Conservation (phyloP, 2,888 invertebrate genomes). For the Tinea semifulvella region DNA sequence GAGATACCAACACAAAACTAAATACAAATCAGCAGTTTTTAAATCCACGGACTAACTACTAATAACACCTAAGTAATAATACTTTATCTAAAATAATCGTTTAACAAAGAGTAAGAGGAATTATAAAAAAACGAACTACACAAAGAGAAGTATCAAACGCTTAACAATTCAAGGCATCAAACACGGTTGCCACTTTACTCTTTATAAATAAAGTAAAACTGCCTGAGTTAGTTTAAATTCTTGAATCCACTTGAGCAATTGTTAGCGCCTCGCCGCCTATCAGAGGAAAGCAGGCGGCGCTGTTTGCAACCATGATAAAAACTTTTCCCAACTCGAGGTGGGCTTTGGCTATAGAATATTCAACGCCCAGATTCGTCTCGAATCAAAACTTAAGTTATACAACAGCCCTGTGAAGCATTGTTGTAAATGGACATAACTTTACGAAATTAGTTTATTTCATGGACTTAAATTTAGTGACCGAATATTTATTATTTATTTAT, state of each 20-base stretch:
- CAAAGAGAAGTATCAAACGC: not conserved
- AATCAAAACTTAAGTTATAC: not conserved
- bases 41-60: too few relatives aligned
- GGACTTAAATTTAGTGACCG: too few relatives aligned
- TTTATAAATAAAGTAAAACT: constrained; percentile 13
- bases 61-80: too few relatives aligned
- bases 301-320: constrained; percentile 31
- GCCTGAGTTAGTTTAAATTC: constrained; percentile 30
- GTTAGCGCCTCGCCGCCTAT: constrained; percentile 24
- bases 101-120: too few relatives aligned
- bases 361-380: not conserved
- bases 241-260: constrained; percentile 24
- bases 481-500: too few relatives aligned
- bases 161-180: constrained; percentile 11
- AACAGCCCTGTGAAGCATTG: too few relatives aligned
- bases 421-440: too few relatives aligned
- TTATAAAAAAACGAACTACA: not conserved
- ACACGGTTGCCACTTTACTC: constrained; percentile 4
- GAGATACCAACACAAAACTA: too few relatives aligned
- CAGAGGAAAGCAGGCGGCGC: constrained; percentile 28
- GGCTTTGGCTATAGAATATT: not conserved
- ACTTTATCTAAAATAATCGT: too few relatives aligned
- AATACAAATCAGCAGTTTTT: too few relatives aligned
- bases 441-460: too few relatives aligned
- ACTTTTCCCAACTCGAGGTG: constrained; percentile 15